phyloP scores from a whole-genome alignment of 2,113 vertebrate genomes.

The Tachycineta bicolor region DNA sequence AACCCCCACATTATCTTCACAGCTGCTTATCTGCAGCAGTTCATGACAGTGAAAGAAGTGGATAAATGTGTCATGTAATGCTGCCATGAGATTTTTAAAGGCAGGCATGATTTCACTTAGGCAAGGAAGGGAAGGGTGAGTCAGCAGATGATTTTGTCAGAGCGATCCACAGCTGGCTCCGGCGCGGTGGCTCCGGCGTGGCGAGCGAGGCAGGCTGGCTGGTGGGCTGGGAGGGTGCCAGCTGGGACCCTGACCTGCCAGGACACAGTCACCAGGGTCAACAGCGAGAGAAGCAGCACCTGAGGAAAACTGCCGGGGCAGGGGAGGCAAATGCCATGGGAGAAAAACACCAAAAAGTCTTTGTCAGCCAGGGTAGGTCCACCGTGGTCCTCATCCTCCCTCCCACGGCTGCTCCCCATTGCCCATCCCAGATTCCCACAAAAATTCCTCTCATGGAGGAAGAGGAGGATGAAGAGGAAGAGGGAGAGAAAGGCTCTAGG shows the following conservation, averaged over 20 bases:
- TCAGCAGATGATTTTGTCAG: slow-evolving; percentile 40
- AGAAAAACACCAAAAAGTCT: neutral
- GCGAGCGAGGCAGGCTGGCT: neutral
- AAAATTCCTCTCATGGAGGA: neutral
- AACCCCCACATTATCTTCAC: neutral
- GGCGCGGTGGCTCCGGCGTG: neutral
- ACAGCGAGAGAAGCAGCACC: neutral
- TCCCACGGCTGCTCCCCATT: neutral
- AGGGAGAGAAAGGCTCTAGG: neutral
- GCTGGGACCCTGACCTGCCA: neutral
- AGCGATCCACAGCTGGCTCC: neutral
- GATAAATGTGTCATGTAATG: slow-evolving; percentile 17
- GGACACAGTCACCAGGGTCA: neutral
- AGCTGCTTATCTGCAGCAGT: slow-evolving; percentile 12
- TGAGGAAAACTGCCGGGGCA: neutral
- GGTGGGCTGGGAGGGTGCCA: neutral
- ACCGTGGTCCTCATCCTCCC: neutral
- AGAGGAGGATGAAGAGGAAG: neutral
- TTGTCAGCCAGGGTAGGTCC: neutral
- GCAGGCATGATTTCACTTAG: slow-evolving; percentile 25
- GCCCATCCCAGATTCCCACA: neutral
- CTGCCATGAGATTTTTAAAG: slow-evolving; percentile 21
- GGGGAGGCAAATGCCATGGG: rapidly evolving
- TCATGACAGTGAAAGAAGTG: neutral
- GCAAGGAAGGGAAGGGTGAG: slow-evolving; percentile 38